These are phyloP conservation scores for Buteo buteo DNA, from an alignment of 2,113 vertebrate species.

Conservation along the genomic window DNA sequence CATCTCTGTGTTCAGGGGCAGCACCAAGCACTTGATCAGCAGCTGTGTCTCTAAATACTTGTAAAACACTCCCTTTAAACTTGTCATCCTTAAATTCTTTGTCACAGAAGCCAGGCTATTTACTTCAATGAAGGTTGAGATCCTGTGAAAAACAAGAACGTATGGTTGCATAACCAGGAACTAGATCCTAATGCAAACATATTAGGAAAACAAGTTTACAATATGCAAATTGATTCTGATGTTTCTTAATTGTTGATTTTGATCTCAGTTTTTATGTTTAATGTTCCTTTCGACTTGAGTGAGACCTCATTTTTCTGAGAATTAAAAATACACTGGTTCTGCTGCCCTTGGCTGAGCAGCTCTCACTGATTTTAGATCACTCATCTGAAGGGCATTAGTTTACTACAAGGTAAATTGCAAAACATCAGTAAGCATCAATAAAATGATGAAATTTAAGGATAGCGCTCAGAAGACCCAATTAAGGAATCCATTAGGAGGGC, in stretches of 20 bases:
- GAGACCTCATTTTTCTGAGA: background rate
- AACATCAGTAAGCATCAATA: background rate
- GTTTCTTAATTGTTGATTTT: background rate
- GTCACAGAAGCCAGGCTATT: background rate
- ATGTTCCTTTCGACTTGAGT: background rate
- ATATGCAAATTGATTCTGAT: background rate
- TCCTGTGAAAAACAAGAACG: background rate
- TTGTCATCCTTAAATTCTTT: background rate
- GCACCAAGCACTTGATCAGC: background rate
- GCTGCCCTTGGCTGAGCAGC: background rate
- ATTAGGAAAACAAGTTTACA: background rate
- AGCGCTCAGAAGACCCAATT: background rate
- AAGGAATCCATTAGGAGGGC: background rate
- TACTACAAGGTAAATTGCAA: background rate
- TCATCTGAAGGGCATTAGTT: background rate
- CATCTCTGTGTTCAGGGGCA: background rate
- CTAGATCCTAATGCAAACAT: background rate
- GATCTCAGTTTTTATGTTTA: background rate
- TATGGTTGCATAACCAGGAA: background rate
- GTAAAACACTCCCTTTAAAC: background rate
- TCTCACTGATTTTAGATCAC: background rate
- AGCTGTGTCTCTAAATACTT: background rate
- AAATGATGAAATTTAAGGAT: background rate
- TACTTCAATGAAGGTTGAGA: background rate
- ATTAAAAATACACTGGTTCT: background rate